Conservation (phyloP, 2,797 vertebrate genomes). For the Microtus californicus region DNA sequence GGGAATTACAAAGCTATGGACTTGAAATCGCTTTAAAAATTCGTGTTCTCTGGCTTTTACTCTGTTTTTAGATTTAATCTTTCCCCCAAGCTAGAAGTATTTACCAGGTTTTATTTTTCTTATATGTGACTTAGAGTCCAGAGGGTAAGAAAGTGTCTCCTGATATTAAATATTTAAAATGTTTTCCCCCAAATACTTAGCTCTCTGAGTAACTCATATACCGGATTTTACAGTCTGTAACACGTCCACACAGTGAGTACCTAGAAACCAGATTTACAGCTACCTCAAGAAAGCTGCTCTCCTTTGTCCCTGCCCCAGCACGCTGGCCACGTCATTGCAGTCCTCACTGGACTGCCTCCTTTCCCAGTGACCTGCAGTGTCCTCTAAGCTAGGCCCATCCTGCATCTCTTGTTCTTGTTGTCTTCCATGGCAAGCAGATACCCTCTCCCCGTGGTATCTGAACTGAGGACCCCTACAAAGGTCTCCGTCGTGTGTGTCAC, state of each 20-base stretch:
- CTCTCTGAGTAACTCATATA: conserved; percentile 47
- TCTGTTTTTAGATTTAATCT: conserved; percentile 39
- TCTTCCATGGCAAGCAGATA: background rate
- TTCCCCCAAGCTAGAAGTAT: background rate
- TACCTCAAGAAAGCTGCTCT: background rate
- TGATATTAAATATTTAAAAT: conserved; percentile 29
- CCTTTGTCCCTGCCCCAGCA: background rate
- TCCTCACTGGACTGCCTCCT: background rate
- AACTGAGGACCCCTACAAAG: background rate
- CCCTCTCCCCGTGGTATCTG: background rate
- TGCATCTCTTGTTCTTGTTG: background rate
- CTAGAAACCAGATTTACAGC: background rate
- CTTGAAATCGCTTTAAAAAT: conserved; percentile 7
- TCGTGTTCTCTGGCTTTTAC: background rate
- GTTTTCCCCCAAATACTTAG: conserved; percentile 9
- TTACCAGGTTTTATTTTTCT: conserved; percentile 31
- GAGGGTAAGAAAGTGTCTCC: background rate
- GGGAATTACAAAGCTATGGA: background rate
- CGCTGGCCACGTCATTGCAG: background rate
- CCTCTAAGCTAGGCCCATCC: background rate
- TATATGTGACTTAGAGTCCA: conserved; percentile 43
- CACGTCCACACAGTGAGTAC: background rate
- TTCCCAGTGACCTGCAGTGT: background rate
- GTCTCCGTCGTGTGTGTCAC: background rate
- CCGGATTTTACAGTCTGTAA: conserved; percentile 53